Conservation (phyloP, 2,113 vertebrate genomes). For the Oreochromis niloticus region DNA sequence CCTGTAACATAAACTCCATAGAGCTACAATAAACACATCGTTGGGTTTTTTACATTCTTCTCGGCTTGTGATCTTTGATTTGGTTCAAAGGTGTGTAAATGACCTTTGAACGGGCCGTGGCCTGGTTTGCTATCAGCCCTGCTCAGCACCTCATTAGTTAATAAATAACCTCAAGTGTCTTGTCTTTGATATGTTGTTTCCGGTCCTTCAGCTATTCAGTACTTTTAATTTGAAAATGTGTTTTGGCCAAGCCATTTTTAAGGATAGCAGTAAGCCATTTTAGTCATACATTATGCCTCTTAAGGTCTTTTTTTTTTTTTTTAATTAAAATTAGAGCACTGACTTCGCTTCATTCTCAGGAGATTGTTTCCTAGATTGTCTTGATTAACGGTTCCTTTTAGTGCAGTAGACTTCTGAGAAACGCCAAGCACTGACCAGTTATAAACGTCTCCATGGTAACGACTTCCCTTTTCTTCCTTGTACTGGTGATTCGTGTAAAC, state of each 20-base stretch:
- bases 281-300: not conserved
- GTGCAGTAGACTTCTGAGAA: conserved; percentile 26
- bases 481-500: not conserved
- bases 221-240: not conserved
- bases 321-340: not conserved
- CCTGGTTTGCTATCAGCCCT: conserved; percentile 24
- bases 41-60: conserved; percentile 69
- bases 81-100: conserved; percentile 65
- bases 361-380: not conserved
- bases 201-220: not conserved
- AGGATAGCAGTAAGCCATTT: conserved; percentile 42
- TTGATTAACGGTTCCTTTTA: not conserved
- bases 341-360: not conserved
- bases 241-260: conserved; percentile 26
- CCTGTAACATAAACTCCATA: conserved; percentile 67
- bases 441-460: not conserved
- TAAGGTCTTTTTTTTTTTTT: not conserved
- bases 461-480: not conserved
- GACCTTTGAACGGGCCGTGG: conserved; percentile 59
- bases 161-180: not conserved
- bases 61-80: conserved; percentile 68
- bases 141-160: not conserved
- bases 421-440: not conserved
- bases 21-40: conserved; percentile 73
- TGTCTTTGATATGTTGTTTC: not conserved